phyloP scores from a whole-genome alignment of 2,888 invertebrate genomes.

The Perdita meconis region DNA sequence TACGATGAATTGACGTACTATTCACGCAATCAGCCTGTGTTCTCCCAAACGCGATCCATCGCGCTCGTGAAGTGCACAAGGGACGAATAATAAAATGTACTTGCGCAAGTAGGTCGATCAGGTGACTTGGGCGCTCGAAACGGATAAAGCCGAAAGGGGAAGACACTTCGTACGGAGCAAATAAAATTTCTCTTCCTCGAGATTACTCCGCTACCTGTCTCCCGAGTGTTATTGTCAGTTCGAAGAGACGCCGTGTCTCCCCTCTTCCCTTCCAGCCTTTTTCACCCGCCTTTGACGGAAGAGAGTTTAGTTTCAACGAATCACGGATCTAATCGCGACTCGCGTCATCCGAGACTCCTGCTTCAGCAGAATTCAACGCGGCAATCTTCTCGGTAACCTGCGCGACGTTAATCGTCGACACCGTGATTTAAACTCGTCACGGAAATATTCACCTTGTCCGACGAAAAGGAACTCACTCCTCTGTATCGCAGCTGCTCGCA shows the following conservation, averaged over 20 bases:
- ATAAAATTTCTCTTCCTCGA: conserved; percentile 73
- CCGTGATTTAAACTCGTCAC: too few species aligned
- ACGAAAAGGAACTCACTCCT: conserved; percentile 20
- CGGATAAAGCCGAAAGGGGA: conserved; percentile 63
- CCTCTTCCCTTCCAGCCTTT: neutral
- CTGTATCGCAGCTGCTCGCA: conserved; percentile 27
- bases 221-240: conserved; percentile 51
- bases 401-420: too few species aligned
- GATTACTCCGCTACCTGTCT: conserved; percentile 57
- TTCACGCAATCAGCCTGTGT: neutral
- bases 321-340: conserved; percentile 31
- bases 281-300: neutral
- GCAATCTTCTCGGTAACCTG: too few species aligned
- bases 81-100: conserved; percentile 12
- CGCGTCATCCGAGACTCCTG: conserved; percentile 38
- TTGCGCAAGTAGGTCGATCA: conserved; percentile 41
- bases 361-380: neutral
- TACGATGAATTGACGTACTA: neutral
- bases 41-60: neutral
- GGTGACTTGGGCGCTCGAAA: conserved; percentile 52
- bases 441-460: too few species aligned
- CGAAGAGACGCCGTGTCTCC: conserved; percentile 21
- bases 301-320: conserved; percentile 27
- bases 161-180: conserved; percentile 64
- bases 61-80: neutral